Conservation (phyloP, 1,140 invertebrate genomes). For the Pygmarrhopalites habei region DNA sequence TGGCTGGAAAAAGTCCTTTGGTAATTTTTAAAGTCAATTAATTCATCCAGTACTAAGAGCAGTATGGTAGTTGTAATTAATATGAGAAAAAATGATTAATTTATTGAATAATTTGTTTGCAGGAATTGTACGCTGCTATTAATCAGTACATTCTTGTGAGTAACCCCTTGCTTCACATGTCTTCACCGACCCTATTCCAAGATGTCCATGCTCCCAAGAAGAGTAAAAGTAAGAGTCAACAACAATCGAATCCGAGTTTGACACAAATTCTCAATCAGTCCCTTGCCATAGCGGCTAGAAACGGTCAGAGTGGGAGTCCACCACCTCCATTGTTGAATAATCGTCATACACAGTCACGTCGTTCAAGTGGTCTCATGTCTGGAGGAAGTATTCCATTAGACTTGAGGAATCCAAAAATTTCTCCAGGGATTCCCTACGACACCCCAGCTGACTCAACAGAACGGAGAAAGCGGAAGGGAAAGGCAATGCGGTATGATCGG, state of each 20-base stretch:
- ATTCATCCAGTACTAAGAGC: too few relatives aligned
- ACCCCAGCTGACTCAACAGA: constrained; percentile 29
- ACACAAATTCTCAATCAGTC: constrained; percentile 15
- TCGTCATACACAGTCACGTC: neutral
- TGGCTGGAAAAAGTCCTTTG: constrained; percentile 15
- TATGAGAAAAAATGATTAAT: too few relatives aligned
- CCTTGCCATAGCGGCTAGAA: neutral
- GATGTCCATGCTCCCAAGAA: too few relatives aligned
- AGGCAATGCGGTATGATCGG: constrained; percentile 65
- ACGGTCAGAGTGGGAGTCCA: neutral
- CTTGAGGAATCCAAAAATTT: constrained; percentile 30
- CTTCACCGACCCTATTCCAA: neutral
- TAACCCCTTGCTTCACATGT: constrained; percentile 21
- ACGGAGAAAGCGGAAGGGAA: constrained; percentile 68
- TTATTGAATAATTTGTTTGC: too few relatives aligned
- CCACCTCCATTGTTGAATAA: neutral
- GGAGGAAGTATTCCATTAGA: constrained; percentile 23
- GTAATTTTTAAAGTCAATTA: too few relatives aligned
- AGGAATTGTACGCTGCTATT: constrained; percentile 16
- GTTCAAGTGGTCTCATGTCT: neutral
- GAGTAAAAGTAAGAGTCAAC: too few relatives aligned
- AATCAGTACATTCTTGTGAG: constrained; percentile 26
- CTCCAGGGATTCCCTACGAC: constrained; percentile 18
- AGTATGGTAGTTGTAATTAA: too few relatives aligned
- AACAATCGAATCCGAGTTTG: constrained; percentile 20